Base-by-base conservation (phyloP, 2,797 vertebrate species). In the Phataginus tricuspis region DNA sequence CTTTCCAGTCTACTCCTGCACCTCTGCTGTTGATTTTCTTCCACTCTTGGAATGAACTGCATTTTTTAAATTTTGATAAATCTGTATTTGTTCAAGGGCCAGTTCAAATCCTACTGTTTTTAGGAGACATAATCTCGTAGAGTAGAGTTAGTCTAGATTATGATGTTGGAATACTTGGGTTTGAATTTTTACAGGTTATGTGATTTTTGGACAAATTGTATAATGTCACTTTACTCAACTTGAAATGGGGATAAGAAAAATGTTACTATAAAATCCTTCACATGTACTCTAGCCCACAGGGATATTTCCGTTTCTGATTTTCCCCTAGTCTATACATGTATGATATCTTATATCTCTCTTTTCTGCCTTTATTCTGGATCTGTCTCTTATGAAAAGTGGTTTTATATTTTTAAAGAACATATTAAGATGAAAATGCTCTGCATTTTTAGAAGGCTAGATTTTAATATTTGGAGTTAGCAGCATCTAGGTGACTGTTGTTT, bases 401-500 rank as follows among this genome's bases (percentile, higher is more conserved):
- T 90, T 51, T 95, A 15, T 68, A 55, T 74, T 86, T 82, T 82
- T 82, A 89, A 94, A 51, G 34, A 82, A 63, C 2, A 31, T 66
- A n/a, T 61, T 82, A 49, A 42, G 55, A 68, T 92, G 34, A 85
- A 95, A 75, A 53, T 71, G 9, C 64, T 84, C 57, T 92, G 59
- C 16, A 29, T 61, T 96, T 96, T 94, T 53, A 74, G n/a, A 80
- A 74, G 55, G 51, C 31, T 23, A 51, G 66, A 59, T 85, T 90
- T 79, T 49, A 90, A 87, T 2, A 75, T 9, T 71, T 79, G 39
- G 49, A 57, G 19, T 85, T 29, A 91, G 72, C 27, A 55, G 15
- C 34, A 59, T 31, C 37, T 63, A 49, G 19, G 4, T 55, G 69
- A 80, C 72, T 74, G 16, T 27, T 90, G 39, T 29, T 68, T 39